Evolutionary conservation across 1,140 invertebrate genomes (phyloP).

Genomic region (Leptonema lineaticorne): DNA sequence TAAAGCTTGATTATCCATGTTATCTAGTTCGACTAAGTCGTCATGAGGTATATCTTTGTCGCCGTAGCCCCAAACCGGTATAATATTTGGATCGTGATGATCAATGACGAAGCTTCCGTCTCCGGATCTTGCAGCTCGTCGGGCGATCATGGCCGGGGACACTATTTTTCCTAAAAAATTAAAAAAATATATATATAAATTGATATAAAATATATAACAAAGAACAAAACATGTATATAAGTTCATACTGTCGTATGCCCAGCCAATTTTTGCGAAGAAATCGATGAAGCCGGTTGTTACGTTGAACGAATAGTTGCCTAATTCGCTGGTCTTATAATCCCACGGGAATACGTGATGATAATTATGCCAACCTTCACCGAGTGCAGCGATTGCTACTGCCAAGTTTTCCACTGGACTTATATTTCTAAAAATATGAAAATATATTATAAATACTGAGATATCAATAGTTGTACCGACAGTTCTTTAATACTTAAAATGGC

Average conservation of each 20-base stretch:
- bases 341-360: constrained; percentile 92
- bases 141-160: constrained; percentile 62
- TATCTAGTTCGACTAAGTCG: constrained; percentile 55
- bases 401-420: constrained; percentile 74
- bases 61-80: constrained; percentile 60
- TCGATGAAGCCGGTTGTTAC: constrained; percentile 73
- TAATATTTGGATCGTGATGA: constrained; percentile 36
- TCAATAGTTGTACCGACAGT: background rate
- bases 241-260: constrained; percentile 71
- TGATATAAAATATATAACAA: background rate
- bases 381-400: constrained; percentile 66
- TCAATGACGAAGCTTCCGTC: constrained; percentile 58
- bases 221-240: background rate
- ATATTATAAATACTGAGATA: background rate
- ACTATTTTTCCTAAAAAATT: constrained; percentile 60
- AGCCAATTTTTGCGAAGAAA: constrained; percentile 68
- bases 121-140: constrained; percentile 62
- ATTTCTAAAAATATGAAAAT: constrained; percentile 53
- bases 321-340: constrained; percentile 86
- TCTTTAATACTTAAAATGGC: background rate
- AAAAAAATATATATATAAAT: background rate
- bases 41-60: constrained; percentile 57
- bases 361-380: constrained; percentile 91
- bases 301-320: constrained; percentile 67
- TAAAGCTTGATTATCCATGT: constrained; percentile 48